Conservation (phyloP, 2,113 vertebrate species). For the Sinosuthora webbiana region DNA sequence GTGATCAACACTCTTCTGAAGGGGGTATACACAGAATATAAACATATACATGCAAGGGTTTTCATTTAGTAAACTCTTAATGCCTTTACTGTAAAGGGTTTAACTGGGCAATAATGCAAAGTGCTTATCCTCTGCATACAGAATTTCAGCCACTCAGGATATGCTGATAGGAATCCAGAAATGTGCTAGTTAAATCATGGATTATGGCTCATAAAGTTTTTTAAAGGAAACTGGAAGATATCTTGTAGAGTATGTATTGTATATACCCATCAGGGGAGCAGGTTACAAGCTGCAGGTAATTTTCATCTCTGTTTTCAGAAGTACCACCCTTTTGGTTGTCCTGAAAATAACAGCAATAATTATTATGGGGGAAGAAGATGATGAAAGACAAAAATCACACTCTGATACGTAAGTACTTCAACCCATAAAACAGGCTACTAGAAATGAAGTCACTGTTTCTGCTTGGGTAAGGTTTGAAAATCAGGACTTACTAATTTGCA, state of each 20-base stretch:
- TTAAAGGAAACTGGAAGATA: background rate
- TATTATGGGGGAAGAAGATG: background rate
- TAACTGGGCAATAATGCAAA: background rate
- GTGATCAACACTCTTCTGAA: background rate
- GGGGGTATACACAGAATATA: background rate
- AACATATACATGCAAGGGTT: background rate
- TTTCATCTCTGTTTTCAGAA: constrained; percentile 77
- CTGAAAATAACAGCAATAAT: constrained; percentile 66
- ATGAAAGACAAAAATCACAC: background rate
- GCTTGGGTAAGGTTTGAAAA: background rate
- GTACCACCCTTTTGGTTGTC: constrained; percentile 72
- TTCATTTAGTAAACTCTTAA: background rate
- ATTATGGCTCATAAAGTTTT: background rate
- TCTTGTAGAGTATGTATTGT: background rate
- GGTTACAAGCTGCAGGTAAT: constrained; percentile 81
- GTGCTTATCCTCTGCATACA: background rate
- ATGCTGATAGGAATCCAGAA: background rate
- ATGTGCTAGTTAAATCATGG: background rate
- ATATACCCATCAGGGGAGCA: constrained; percentile 89
- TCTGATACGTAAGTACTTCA: background rate
- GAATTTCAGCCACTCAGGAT: background rate
- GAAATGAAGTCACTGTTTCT: background rate
- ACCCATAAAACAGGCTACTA: background rate
- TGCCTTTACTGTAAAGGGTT: background rate
- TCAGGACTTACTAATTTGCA: background rate